Evolutionary conservation across 2,113 vertebrate species (phyloP), one percentile per base, ranked within the genome.

Genomic region (Onychostoma macrolepis): DNA sequence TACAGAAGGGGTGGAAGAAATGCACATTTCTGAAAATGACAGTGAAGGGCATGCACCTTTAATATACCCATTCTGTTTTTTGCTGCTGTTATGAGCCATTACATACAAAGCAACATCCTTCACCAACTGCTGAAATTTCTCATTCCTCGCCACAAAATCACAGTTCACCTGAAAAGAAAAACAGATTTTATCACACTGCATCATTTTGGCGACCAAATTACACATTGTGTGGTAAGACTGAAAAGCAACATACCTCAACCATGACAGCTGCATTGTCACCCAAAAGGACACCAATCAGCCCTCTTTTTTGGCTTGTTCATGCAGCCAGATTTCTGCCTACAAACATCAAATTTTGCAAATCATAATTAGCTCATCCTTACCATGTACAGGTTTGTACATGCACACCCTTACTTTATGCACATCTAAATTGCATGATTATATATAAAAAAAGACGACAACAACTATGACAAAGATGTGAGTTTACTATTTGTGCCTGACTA

Each of bases 101-200:
- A 95, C 92, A 69, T 95, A 95, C 21, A 93, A 87, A 1, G 95
- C 95, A 10, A 95, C 96, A 69, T 97, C 95, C 83, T 96, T 96
- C 21, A 98, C 96, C 89, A 98, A 91, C 88, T 96, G 93, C 41
- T 97, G 97, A 90, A 98, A 98, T 89, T 94, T 97, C 80, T 95
- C 92, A 90, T 97, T 98, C 72, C 95, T 95, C 41, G 97, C 96
- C 65, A 98, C 97, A 91, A 98, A 98, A 91, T 98, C 97, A 89
- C 97, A 98, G 91, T 97, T 98, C 38, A 98, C 97, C 97, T 98
- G 91, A 65, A 87, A 89, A 87, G 5, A 41, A 2, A 90, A 43
- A 63, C 45, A 56, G 12, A 83, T 50, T n/a, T 61, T 58, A n/a
- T 82, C 30, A 82, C 36, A 58, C 19, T 24, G 43, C 24, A 79